A percentile compares a stretch with the other conserved stretches of the same genome.
Conservation (phyloP, 2,888 invertebrate genomes). For the Unio pictorum region DNA sequence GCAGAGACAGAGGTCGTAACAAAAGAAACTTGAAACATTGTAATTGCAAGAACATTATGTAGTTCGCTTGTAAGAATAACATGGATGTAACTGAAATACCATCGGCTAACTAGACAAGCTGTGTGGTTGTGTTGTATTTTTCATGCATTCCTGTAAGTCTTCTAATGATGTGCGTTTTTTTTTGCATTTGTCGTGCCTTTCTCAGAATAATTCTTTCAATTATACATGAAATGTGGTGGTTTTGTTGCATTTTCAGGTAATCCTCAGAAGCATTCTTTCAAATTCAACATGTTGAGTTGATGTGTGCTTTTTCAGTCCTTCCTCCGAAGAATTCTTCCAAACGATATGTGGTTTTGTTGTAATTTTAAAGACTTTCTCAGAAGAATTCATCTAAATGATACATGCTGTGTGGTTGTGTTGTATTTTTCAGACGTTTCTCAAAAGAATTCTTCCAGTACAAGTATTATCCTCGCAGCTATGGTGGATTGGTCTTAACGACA, state of each 20-base stretch:
- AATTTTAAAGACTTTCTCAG: not conserved
- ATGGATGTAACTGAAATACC: too few species aligned
- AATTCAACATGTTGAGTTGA: too few species aligned
- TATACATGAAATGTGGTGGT: not conserved
- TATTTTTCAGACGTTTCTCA: constrained; percentile 30
- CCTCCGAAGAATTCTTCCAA: constrained; percentile 16
- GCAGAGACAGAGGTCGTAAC: too few species aligned
- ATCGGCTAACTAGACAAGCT: too few species aligned
- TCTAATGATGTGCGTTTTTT: not conserved
- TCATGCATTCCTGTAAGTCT: too few species aligned
- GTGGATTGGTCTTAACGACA: constrained; percentile 47
- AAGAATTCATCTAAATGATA: not conserved
- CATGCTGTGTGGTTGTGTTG: not conserved
- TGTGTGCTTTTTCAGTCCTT: not conserved
- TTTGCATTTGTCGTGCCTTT: not conserved
- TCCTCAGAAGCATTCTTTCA: too few species aligned
- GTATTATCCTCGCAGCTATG: constrained; percentile 35
- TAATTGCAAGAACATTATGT: too few species aligned
- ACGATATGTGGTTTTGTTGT: not conserved
- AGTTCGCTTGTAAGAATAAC: too few species aligned
- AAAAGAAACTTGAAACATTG: too few species aligned
- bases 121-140: too few species aligned
- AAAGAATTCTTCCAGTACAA: constrained; percentile 26
- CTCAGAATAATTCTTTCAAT: not conserved
- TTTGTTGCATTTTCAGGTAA: not conserved